Evolutionary conservation across 2,888 invertebrate genomes (phyloP).

Genomic region (Sisyra nigra): DNA sequence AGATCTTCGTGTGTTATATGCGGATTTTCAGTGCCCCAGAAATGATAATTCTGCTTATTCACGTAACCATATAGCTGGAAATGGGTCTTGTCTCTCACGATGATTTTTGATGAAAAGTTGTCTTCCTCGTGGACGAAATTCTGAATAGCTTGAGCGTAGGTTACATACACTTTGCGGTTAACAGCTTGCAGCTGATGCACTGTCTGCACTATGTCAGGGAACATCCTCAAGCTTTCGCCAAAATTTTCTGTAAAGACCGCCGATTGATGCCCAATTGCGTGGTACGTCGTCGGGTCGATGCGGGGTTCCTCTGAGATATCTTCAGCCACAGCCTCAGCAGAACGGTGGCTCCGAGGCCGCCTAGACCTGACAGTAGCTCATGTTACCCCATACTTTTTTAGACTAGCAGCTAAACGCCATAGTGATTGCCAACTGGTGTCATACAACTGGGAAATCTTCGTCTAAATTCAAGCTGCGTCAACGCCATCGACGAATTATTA

Average conservation of each 20-base stretch:
- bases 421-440: no score
- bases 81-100: constrained; percentile 10
- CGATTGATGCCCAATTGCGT: constrained; percentile 9
- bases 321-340: constrained; percentile 8
- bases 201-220: constrained; percentile 12
- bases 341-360: constrained; percentile 3
- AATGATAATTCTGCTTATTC: constrained; percentile 9
- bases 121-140: constrained; percentile 11
- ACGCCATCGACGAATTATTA: no score
- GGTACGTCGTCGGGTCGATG: constrained; percentile 10
- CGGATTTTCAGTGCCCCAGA: constrained; percentile 13
- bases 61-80: constrained; percentile 4
- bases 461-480: constrained; percentile 11
- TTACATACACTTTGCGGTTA: constrained; percentile 10
- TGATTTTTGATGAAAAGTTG: constrained; percentile 11
- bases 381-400: constrained; percentile 10
- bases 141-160: constrained; percentile 10
- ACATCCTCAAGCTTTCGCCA: constrained; percentile 10
- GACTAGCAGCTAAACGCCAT: constrained; percentile 6
- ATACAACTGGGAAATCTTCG: constrained; percentile 7
- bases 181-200: constrained; percentile 12
- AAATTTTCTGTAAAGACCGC: constrained; percentile 7
- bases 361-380: background rate
- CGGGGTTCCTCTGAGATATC: constrained; percentile 7
- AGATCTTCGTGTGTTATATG: constrained; percentile 7